Percentiles rank a stretch among this genome's conserved stretches.
These are phyloP conservation scores for Babylonia areolata DNA, from an alignment of 1,140 invertebrate species.

Conservation along the genomic window DNA sequence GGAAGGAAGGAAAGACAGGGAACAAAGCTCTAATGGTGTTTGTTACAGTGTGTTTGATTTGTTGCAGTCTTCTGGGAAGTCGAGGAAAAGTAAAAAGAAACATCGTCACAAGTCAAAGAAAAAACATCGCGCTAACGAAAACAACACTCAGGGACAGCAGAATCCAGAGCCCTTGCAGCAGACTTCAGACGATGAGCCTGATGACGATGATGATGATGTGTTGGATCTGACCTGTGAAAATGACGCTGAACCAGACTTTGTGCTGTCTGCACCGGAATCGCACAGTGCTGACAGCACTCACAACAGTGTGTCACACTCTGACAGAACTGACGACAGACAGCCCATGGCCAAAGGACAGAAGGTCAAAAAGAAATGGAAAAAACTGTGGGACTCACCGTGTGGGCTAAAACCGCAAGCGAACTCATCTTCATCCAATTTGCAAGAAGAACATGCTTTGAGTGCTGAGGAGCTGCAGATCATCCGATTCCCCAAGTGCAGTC, in stretches of 20 bases:
- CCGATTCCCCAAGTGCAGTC: background rate
- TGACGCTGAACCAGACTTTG: constrained; percentile 39
- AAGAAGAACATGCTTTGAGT: background rate
- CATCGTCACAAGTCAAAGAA: background rate
- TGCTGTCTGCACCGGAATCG: constrained; percentile 7
- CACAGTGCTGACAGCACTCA: too few species aligned
- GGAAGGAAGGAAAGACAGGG: background rate
- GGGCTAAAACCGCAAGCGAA: background rate
- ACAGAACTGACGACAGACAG: too few species aligned
- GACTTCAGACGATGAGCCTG: background rate
- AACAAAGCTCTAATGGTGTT: background rate
- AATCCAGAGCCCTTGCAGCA: too few species aligned
- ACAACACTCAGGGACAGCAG: background rate
- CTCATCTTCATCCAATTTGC: background rate
- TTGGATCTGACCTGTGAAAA: constrained; percentile 38
- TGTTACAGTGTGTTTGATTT: background rate
- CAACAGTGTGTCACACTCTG: too few species aligned
- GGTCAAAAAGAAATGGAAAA: background rate
- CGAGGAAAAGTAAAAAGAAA: background rate
- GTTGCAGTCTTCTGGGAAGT: background rate
- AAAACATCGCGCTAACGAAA: background rate
- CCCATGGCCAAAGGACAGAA: background rate
- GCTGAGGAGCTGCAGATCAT: background rate
- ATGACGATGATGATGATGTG: constrained; percentile 39
- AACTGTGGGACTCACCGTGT: background rate